Conservation (phyloP, 2,888 invertebrate genomes). For the Nomada flava region DNA sequence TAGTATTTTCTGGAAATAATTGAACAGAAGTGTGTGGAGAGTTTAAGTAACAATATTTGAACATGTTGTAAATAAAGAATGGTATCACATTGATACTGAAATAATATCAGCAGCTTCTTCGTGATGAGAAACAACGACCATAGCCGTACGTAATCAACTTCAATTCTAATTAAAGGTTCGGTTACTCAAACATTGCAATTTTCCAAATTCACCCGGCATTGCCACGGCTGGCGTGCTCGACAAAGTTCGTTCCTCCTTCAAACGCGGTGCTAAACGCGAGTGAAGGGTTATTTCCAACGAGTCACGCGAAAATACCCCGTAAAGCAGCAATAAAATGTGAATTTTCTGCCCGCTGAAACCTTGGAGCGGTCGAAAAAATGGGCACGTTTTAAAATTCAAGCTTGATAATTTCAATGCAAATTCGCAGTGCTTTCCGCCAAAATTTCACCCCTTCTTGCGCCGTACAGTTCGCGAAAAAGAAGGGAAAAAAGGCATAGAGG, state of each 20-base stretch:
- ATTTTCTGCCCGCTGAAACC: constrained; percentile 33
- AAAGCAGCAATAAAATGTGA: constrained; percentile 39
- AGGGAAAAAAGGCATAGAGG: neutral
- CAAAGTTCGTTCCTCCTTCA: neutral
- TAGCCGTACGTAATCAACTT: no score
- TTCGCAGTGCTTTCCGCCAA: neutral
- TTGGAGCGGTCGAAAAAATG: constrained; percentile 32
- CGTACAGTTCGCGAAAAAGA: neutral
- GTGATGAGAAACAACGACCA: no score
- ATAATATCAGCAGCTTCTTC: no score
- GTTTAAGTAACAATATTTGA: no score
- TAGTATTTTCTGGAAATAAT: no score
- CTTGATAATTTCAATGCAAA: constrained; percentile 46
- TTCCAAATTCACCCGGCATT: neutral
- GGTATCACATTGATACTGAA: no score
- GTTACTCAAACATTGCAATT: no score
- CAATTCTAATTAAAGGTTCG: no score
- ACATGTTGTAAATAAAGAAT: no score
- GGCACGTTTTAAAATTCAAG: constrained; percentile 13
- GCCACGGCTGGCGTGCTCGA: neutral
- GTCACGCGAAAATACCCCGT: constrained; percentile 12
- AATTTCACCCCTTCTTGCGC: neutral
- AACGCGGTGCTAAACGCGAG: constrained; percentile 6
- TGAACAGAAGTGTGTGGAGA: no score
- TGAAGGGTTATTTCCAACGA: constrained; percentile 15